These are phyloP conservation scores for Lathamus discolor DNA, from an alignment of 2,113 vertebrate species.

Conservation along the genomic window DNA sequence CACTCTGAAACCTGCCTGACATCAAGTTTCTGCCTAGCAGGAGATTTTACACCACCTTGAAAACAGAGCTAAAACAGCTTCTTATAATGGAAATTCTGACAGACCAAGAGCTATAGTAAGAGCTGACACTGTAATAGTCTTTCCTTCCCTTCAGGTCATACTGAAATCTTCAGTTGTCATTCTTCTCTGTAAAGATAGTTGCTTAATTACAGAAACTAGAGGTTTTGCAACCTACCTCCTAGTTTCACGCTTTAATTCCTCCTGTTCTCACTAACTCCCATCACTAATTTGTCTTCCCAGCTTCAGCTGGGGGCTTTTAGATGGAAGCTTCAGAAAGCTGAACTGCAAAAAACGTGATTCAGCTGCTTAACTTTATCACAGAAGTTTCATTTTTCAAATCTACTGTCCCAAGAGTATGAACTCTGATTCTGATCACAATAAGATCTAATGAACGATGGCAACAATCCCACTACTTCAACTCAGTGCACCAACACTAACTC, in stretches of 20 bases:
- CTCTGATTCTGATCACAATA: neutral
- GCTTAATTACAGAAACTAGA: neutral
- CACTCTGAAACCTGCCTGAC: neutral
- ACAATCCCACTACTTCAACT: neutral
- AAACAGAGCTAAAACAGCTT: neutral
- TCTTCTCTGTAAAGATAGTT: neutral
- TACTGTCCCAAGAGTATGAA: neutral
- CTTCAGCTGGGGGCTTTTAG: neutral
- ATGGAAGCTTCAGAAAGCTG: neutral
- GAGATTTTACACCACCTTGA: neutral
- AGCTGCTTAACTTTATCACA: neutral
- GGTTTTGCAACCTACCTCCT: neutral
- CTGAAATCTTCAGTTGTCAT: neutral
- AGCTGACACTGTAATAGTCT: neutral
- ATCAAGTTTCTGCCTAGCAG: neutral
- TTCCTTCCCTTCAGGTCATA: neutral
- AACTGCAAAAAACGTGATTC: neutral
- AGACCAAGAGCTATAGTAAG: neutral
- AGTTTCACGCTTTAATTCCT: neutral
- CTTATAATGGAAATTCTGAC: neutral
- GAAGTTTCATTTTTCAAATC: neutral
- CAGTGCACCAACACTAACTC: neutral
- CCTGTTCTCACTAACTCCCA: neutral
- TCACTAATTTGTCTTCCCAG: neutral
- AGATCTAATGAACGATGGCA: neutral